Evolutionary conservation across 2,113 vertebrate genomes (phyloP), one percentile per base, ranked within the genome.

Genomic region (Tragelaphus scriptus): DNA sequence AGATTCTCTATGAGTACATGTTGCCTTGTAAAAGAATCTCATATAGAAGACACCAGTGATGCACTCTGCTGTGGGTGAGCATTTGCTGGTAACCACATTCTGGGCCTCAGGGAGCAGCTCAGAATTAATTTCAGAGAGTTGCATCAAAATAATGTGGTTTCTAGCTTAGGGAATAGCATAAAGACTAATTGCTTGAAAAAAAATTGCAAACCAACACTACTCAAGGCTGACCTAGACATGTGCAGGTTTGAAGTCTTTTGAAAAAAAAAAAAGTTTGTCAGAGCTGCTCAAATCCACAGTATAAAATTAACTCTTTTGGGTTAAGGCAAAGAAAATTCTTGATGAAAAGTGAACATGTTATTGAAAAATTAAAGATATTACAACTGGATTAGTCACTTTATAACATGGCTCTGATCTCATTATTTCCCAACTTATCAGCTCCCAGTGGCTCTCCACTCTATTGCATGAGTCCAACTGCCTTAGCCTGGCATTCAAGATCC

Each of bases 121-220:
- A 65, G 71, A 87, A 75, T 95, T 96, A 87, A 85, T 90, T 86
- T 97, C 79, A 92, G 85, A 30, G 21, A 87, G 26, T 63, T 89
- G 40, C 56, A 63, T 95, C 95, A 96, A 86, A 65, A 86, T 53
- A 49, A 61, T 59, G 55, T 26, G 32, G 68, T 85, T 93, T 30
- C 40, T 91, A 44, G 28, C 28, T 65, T 77, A 25, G 26, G 12
- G 65, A 88, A 68, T 17, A 44, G 79, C 30, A 55, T 53, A 55
- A 88, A 84, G 19, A 63, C 59, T 80, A 87, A 94, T 65, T 47
- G 32, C 19, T 65, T 87, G 80, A 84, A 55, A 85, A 59, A 91
- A 93, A n/a, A 17, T 2, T 36, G 12, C 44, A 71, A 77, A 86
- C 63, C 36, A 61, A 32, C 32, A 85, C 23, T 77, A 85, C 10